Percentiles rank a stretch among this genome's conserved stretches.
Evolutionary conservation across 2,888 invertebrate species (phyloP).

Genomic region (Apodemia hepburni): DNA sequence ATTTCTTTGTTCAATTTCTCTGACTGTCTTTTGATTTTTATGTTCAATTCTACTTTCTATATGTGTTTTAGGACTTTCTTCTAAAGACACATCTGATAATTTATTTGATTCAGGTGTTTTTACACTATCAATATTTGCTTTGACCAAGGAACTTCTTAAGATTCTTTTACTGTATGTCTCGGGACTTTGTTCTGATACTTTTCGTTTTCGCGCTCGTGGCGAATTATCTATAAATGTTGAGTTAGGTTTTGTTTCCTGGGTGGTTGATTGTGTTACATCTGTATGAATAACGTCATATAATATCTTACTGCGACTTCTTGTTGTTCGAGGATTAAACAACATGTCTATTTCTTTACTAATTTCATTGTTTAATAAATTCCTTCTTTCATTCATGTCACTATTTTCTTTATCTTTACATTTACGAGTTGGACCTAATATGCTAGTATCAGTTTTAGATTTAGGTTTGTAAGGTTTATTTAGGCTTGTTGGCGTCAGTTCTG

Average conservation of each 20-base stretch:
- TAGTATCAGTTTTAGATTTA: background rate
- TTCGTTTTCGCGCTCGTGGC: slow-evolving; percentile 20
- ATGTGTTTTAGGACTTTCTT: slow-evolving; percentile 2
- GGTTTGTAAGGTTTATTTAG: background rate
- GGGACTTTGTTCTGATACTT: slow-evolving; percentile 33
- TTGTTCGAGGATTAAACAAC: slow-evolving; percentile 26
- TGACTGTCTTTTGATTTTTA: background rate
- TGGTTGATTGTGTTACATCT: background rate
- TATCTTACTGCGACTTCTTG: slow-evolving; percentile 37
- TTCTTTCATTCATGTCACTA: background rate
- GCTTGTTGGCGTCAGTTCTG: background rate
- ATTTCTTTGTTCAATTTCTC: background rate
- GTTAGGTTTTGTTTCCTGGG: slow-evolving; percentile 16
- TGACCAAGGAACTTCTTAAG: slow-evolving; percentile 42
- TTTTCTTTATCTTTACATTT: slow-evolving; percentile 7
- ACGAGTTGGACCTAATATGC: background rate
- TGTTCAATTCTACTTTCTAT: background rate
- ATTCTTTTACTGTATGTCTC: slow-evolving; percentile 42
- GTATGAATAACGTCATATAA: slow-evolving; percentile 7
- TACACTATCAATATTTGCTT: slow-evolving; percentile 15
- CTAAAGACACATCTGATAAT: background rate
- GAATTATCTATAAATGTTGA: slow-evolving; percentile 4
- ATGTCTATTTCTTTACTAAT: background rate
- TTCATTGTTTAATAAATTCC: background rate
- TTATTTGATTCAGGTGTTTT: slow-evolving; percentile 1